Percentiles rank a stretch among this genome's conserved stretches.
Conservation (phyloP, 2,888 invertebrate species). For the Hanleya hanleyi region DNA sequence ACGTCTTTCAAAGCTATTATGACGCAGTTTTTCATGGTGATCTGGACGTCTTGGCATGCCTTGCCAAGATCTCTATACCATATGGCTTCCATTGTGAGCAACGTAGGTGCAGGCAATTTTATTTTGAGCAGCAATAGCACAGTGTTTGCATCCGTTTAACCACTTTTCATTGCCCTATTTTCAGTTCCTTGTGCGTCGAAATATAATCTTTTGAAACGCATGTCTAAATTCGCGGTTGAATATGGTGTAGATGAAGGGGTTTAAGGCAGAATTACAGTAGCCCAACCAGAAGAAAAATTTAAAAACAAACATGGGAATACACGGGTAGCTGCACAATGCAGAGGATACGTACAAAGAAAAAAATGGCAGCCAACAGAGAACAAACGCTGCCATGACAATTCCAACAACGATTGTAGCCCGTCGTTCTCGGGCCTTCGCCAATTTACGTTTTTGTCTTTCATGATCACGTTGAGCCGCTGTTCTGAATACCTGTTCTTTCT, state of each 20-base stretch:
- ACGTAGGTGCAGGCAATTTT: no score
- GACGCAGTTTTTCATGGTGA: no score
- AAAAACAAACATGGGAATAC: slow-evolving; percentile 76
- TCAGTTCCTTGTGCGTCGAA: slow-evolving; percentile 30
- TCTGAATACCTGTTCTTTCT: slow-evolving; percentile 31
- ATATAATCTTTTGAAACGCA: slow-evolving; percentile 95
- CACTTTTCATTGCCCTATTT: not conserved
- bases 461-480: slow-evolving; percentile 80
- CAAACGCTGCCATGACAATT: slow-evolving; percentile 98
- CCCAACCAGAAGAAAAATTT: slow-evolving; percentile 97
- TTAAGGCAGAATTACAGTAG: slow-evolving; percentile 96
- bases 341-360: slow-evolving; percentile 79
- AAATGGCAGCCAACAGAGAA: slow-evolving; percentile 98
- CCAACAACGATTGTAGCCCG: slow-evolving; percentile 97
- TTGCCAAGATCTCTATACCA: no score
- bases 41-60: no score
- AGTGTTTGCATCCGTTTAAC: not conserved
- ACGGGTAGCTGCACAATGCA: slow-evolving; percentile 65
- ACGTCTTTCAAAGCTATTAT: no score
- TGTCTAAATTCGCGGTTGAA: slow-evolving; percentile 98
- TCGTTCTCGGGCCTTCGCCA: slow-evolving; percentile 96
- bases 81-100: no score
- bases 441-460: slow-evolving; percentile 91
- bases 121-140: not conserved
- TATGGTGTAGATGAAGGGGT: slow-evolving; percentile 94